Base-by-base conservation (phyloP, 2,888 invertebrate genomes). In the Lithophane socia region DNA sequence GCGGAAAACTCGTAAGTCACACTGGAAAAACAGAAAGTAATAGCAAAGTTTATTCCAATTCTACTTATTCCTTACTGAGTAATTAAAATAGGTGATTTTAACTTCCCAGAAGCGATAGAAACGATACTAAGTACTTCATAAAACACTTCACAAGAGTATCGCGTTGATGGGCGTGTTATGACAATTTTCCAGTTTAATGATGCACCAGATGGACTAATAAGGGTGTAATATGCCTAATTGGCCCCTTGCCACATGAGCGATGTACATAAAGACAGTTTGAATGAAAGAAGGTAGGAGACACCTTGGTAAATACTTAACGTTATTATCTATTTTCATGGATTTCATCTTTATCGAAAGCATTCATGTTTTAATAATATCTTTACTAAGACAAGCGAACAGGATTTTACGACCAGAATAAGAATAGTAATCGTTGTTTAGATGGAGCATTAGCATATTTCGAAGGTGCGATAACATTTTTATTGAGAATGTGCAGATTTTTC, bases 211-310 rank as follows among this genome's bases (percentile, higher is more conserved):
- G 77, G 70, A 75, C 75, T 78, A 83, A 80, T 81, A 80, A 54
- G 75, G 82, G 73, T 79, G 64, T 84, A 85, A 87, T 78, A 75
- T 77, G 1, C 29, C 29, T 29, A 81, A 84, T 87, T 91, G 89
- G 87, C 87, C 65, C 67, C 44, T 60, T 82, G 88, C 88, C 88
- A 88, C 72, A 76, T 70, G 75, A 83, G 65, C 44, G 61, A 67
- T 58, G n/a, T 52, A 56, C 60, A 21, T 70, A 49, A 47, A 69
- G 65, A 73, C 72, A 77, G 47, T 64, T 72, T 47, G 42, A 65
- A 80, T 47, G 54, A 42, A 71, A 61, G 44, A 65, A 75, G 67
- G 60, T 61, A 72, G 49, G 24, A 58, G 67, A 67, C 18, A 58
- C 8, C 44, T 52, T 78, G 9, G 47, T 63, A 44, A 66, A 82